These are phyloP conservation scores for Microcebus lehilahytsara DNA, from an alignment of 2,113 vertebrate species.

Conservation along the genomic window DNA sequence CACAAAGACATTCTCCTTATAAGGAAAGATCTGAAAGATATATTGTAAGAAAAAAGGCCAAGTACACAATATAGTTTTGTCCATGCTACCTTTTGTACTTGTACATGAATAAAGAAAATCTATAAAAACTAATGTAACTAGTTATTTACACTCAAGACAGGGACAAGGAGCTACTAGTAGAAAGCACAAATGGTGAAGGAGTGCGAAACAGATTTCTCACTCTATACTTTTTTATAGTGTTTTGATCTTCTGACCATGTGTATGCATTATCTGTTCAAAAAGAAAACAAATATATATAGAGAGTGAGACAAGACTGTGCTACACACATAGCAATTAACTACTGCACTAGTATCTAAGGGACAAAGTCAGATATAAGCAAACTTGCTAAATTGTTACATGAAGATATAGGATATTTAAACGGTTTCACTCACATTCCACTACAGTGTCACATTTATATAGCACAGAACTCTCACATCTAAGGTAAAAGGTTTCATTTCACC, in stretches of 20 bases:
- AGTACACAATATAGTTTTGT: background rate
- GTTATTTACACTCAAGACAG: background rate
- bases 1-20: background rate
- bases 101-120: background rate
- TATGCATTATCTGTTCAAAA: background rate
- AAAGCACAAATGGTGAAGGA: background rate
- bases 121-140: background rate
- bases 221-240: background rate
- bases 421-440: background rate
- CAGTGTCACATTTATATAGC: background rate
- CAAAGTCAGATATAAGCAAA: background rate
- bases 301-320: background rate
- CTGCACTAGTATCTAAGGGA: background rate
- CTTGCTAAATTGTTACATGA: background rate
- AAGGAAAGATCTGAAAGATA: background rate
- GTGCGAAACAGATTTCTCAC: background rate
- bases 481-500: conserved; percentile 39
- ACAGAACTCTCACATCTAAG: background rate
- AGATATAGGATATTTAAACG: background rate
- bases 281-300: background rate
- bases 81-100: background rate
- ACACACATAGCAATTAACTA: background rate
- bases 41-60: background rate
- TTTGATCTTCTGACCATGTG: background rate
- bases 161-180: background rate